A percentile compares a stretch with the other conserved stretches of the same genome.
Evolutionary conservation across 2,797 vertebrate genomes (phyloP).

Genomic region (Chaunax sp.): DNA sequence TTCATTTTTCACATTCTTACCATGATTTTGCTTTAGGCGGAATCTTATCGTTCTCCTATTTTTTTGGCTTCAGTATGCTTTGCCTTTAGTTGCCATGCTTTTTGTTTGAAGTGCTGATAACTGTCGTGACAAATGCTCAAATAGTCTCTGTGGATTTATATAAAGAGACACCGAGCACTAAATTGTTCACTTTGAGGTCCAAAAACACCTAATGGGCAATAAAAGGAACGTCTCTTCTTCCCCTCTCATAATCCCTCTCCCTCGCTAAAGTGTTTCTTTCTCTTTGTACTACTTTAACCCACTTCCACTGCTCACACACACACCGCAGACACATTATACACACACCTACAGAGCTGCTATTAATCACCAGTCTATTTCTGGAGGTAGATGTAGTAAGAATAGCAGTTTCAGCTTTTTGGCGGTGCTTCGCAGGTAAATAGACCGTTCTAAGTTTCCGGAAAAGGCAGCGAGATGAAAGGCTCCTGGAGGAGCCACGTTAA

Average conservation of each 20-base stretch:
- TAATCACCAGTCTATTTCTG: conserved; percentile 74
- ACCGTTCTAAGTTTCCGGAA: conserved; percentile 76
- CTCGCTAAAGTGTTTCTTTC: conserved; percentile 58
- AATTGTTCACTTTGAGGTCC: conserved; percentile 62
- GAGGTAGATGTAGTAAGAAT: conserved; percentile 74
- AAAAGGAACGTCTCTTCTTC: conserved; percentile 55
- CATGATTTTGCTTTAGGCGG: no score
- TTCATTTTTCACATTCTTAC: no score
- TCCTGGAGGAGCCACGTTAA: conserved; percentile 79
- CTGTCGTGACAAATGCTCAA: conserved; percentile 21
- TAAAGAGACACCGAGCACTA: conserved; percentile 33
- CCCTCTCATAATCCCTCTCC: conserved; percentile 57
- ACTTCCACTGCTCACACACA: conserved; percentile 41
- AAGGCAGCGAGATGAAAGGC: conserved; percentile 82
- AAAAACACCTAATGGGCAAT: conserved; percentile 69
- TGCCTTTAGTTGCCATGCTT: conserved; percentile 10
- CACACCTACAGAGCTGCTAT: conserved; percentile 59
- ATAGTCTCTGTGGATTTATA: conserved; percentile 35
- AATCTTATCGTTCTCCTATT: conserved; percentile 26
- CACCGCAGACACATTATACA: conserved; percentile 10
- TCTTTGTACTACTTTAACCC: conserved; percentile 58
- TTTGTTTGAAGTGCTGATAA: conserved; percentile 51
- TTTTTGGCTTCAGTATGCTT: no score
- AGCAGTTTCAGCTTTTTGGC: conserved; percentile 61
- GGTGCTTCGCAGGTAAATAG: conserved; percentile 74